Conservation (phyloP, 2,888 invertebrate species). For the Litoditis marina region DNA sequence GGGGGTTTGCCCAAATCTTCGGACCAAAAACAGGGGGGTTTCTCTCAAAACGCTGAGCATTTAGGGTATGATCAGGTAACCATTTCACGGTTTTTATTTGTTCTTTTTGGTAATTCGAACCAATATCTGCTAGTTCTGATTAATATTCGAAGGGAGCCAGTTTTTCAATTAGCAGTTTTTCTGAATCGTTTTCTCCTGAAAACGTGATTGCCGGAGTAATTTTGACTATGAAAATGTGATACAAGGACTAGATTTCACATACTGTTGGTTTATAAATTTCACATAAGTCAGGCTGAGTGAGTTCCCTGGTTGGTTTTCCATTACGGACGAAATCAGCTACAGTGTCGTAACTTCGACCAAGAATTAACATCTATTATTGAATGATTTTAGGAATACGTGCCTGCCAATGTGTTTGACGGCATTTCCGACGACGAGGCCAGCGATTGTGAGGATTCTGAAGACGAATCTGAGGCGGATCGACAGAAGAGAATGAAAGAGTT, state of each 20-base stretch:
- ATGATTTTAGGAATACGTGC: constrained; percentile 34
- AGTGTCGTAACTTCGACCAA: too few relatives aligned
- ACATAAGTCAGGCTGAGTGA: too few relatives aligned
- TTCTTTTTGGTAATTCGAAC: background rate
- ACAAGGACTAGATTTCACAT: too few relatives aligned
- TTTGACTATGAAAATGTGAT: too few relatives aligned
- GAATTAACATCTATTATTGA: background rate
- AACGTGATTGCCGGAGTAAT: too few relatives aligned
- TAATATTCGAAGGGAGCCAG: background rate
- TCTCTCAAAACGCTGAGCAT: too few relatives aligned
- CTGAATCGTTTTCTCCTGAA: too few relatives aligned
- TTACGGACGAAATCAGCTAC: background rate
- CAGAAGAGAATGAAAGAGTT: constrained; percentile 67
- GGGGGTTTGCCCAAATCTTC: too few relatives aligned
- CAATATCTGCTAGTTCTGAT: background rate
- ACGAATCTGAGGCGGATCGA: constrained; percentile 35
- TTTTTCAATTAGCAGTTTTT: too few relatives aligned
- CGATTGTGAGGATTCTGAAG: constrained; percentile 26
- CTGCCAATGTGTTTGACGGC: constrained; percentile 36
- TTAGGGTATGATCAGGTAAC: too few relatives aligned
- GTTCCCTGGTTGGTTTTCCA: background rate
- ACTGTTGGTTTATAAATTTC: too few relatives aligned
- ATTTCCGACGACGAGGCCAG: constrained; percentile 43
- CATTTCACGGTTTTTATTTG: constrained; percentile 26
- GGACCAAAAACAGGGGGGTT: too few relatives aligned